phyloP scores from a whole-genome alignment of 2,888 invertebrate species.

The Hemaris fuciformis region DNA sequence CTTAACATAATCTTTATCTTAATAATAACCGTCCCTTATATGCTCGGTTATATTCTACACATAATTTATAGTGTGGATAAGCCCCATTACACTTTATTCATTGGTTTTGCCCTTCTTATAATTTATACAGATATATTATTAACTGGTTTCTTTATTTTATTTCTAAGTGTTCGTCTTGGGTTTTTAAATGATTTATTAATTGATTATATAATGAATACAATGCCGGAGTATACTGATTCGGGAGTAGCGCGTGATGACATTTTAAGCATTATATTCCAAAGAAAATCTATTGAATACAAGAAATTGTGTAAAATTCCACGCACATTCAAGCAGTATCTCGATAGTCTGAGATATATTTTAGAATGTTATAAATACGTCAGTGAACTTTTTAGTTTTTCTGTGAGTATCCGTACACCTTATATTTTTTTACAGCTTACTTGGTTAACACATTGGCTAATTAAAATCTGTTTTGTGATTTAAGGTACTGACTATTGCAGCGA shows the following conservation, averaged over 20 bases:
- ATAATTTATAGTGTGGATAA: conserved; percentile 22
- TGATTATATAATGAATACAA: conserved; percentile 17
- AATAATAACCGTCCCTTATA: conserved; percentile 21
- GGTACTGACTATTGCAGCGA: conserved; percentile 35
- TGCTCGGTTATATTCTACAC: conserved; percentile 24
- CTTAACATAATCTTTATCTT: conserved; percentile 23
- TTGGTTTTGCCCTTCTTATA: conserved; percentile 15
- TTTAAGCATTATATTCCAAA: neutral
- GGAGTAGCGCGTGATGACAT: neutral
- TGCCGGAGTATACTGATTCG: neutral
- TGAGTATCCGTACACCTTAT: conserved; percentile 27
- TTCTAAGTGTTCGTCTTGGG: conserved; percentile 29
- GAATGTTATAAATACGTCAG: conserved; percentile 32
- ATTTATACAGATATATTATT: conserved; percentile 35
- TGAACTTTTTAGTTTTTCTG: conserved; percentile 36
- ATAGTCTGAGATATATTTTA: conserved; percentile 33
- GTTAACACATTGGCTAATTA: neutral
- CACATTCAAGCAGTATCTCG: conserved; percentile 4
- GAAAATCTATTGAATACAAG: neutral
- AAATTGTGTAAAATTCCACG: neutral
- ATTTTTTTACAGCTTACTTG: neutral
- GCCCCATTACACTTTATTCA: conserved; percentile 24
- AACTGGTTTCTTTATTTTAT: conserved; percentile 30
- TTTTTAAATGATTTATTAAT: conserved; percentile 33
- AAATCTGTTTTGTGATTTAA: conserved; percentile 23